phyloP scores from a whole-genome alignment of 2,797 vertebrate species.

The Scolopax bukidnonensis region DNA sequence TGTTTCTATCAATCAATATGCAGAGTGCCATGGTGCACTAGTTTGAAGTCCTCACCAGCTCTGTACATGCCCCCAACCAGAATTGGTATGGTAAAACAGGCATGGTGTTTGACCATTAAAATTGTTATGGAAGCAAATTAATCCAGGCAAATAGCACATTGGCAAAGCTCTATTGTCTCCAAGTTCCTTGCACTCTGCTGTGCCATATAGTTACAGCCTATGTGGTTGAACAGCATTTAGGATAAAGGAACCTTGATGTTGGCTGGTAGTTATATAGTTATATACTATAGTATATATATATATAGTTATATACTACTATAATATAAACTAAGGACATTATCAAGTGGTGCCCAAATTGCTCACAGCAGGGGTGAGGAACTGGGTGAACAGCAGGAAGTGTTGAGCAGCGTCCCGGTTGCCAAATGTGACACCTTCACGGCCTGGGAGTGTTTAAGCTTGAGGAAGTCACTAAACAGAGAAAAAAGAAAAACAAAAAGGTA shows the following conservation, averaged over 20 bases:
- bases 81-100: background rate
- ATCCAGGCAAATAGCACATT: background rate
- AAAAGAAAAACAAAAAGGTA: background rate
- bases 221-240: background rate
- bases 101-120: background rate
- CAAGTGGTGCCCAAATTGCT: background rate
- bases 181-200: background rate
- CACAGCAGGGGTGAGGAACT: background rate
- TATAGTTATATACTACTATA: background rate
- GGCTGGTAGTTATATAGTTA: background rate
- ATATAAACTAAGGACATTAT: background rate
- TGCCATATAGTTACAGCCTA: background rate
- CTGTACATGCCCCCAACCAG: background rate
- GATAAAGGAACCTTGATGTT: background rate
- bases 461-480: background rate
- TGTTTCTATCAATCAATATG: rapidly evolving
- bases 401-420: background rate
- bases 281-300: background rate
- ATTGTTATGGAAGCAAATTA: background rate
- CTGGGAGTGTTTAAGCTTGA: background rate
- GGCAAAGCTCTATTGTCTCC: background rate
- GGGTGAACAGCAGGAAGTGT: background rate
- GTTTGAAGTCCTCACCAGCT: background rate
- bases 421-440: background rate
- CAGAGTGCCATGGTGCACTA: background rate